Conservation (phyloP, 2,797 vertebrate species). For the Macropodus opercularis region DNA sequence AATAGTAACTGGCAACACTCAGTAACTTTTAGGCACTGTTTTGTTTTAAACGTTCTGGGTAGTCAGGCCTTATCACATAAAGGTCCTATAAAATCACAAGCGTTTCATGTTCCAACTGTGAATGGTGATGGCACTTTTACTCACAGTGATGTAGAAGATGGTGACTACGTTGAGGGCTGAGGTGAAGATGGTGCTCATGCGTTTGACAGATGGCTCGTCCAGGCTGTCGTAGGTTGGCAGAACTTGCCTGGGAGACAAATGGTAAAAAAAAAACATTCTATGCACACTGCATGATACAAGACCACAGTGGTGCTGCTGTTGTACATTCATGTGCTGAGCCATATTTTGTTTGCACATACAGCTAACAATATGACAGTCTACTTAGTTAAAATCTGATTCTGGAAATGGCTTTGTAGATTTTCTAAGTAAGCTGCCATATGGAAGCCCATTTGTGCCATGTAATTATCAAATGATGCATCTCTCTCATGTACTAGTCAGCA, state of each 20-base stretch:
- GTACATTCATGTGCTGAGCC: constrained; percentile 1
- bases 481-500: constrained; percentile 41
- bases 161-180: constrained; percentile 95
- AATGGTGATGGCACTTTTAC: constrained; percentile 54
- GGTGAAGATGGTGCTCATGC: constrained; percentile 98
- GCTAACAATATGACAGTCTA: constrained; percentile 36
- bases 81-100: not conserved
- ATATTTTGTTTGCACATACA: constrained; percentile 8
- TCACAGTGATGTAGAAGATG: constrained; percentile 95
- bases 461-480: constrained; percentile 51
- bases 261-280: constrained; percentile 29
- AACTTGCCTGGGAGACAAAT: constrained; percentile 87
- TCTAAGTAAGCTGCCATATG: constrained; percentile 50
- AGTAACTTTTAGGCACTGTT: not conserved
- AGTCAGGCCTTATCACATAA: no score
- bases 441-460: constrained; percentile 51
- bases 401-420: constrained; percentile 26
- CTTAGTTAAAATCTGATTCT: constrained; percentile 29
- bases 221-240: constrained; percentile 97
- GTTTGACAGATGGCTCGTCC: constrained; percentile 97
- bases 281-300: constrained; percentile 19
- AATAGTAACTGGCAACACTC: not conserved
- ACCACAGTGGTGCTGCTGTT: constrained; percentile 7
- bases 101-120: constrained; percentile 4
- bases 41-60: not conserved